phyloP scores from a whole-genome alignment of 1,140 invertebrate species.

The Drosophila leontia region DNA sequence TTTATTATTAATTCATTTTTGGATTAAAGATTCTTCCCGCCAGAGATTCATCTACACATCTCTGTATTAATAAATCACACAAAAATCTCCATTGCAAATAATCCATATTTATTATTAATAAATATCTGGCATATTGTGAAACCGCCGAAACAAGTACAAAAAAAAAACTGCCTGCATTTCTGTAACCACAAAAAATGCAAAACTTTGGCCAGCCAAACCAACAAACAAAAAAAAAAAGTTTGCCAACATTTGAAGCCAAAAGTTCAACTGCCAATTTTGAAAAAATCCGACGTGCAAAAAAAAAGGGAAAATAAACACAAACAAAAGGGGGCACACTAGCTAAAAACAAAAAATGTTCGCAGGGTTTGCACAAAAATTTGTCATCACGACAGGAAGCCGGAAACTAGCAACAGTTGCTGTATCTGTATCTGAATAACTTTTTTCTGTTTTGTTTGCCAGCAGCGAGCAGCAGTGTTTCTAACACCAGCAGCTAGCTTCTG shows the following conservation, averaged over 20 bases:
- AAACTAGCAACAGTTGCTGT: conserved; percentile 81
- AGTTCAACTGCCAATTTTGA: conserved; percentile 45
- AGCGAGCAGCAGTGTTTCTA: conserved; percentile 12
- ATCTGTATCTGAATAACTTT: conserved; percentile 49
- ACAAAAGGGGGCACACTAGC: conserved; percentile 2
- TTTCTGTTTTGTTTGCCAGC: conserved; percentile 39
- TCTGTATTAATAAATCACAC: conserved; percentile 3
- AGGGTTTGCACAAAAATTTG: conserved; percentile 64
- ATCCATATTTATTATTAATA: conserved; percentile 16
- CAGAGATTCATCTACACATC: not conserved
- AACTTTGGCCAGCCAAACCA: conserved; percentile 5
- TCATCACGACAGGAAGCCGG: conserved; percentile 74
- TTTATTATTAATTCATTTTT: not conserved
- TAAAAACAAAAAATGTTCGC: conserved; percentile 45
- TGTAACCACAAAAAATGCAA: conserved; percentile 4
- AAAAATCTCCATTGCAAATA: not conserved
- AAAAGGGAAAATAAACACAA: not conserved
- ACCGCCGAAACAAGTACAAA: not conserved
- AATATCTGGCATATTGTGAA: conserved; percentile 16
- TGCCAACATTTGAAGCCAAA: conserved; percentile 20
- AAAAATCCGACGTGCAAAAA: conserved; percentile 13
- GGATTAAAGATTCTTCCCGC: not conserved
- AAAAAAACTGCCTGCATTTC: conserved; percentile 2
- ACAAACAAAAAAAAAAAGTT: conserved; percentile 5
- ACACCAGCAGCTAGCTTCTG: conserved; percentile 21